Conservation (phyloP, 1,140 invertebrate species). For the Drosophila navojoa region DNA sequence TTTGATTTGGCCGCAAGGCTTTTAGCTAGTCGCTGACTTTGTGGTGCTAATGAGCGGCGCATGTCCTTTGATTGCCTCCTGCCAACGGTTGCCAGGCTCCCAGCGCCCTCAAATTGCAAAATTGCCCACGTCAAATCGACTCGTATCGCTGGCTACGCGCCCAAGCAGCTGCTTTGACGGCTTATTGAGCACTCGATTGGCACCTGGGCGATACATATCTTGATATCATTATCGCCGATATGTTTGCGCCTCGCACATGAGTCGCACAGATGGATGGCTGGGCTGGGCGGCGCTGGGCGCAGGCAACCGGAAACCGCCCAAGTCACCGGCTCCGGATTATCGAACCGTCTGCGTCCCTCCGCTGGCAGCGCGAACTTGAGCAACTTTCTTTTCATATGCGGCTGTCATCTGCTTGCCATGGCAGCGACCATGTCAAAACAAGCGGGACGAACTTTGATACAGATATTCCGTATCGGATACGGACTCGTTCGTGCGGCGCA, state of each 20-base stretch:
- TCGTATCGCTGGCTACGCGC: conserved; percentile 51
- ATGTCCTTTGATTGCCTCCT: conserved; percentile 47
- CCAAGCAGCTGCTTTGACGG: conserved; percentile 37
- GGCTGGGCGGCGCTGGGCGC: conserved; percentile 4
- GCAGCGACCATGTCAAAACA: conserved; percentile 73
- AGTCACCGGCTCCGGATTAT: conserved; percentile 59
- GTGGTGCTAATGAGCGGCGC: conserved; percentile 62
- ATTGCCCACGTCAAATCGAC: conserved; percentile 21
- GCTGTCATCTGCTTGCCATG: conserved; percentile 33
- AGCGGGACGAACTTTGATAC: conserved; percentile 47
- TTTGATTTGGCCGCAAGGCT: conserved; percentile 62
- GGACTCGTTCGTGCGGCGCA: conserved; percentile 71
- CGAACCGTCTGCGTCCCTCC: neutral
- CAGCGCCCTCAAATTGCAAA: conserved; percentile 1
- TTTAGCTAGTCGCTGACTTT: conserved; percentile 23
- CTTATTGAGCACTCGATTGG: conserved; percentile 73
- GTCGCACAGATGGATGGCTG: neutral
- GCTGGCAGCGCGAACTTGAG: conserved; percentile 54
- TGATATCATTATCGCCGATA: conserved; percentile 73
- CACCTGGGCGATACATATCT: conserved; percentile 64
- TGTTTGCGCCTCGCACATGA: conserved; percentile 8
- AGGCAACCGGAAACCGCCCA: conserved; percentile 46
- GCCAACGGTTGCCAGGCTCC: conserved; percentile 24
- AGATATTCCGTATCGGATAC: conserved; percentile 45
- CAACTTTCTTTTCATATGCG: conserved; percentile 60